These are phyloP conservation scores for Emydoidea blandingii DNA, from an alignment of 2,797 vertebrate genomes.

Conservation along the genomic window DNA sequence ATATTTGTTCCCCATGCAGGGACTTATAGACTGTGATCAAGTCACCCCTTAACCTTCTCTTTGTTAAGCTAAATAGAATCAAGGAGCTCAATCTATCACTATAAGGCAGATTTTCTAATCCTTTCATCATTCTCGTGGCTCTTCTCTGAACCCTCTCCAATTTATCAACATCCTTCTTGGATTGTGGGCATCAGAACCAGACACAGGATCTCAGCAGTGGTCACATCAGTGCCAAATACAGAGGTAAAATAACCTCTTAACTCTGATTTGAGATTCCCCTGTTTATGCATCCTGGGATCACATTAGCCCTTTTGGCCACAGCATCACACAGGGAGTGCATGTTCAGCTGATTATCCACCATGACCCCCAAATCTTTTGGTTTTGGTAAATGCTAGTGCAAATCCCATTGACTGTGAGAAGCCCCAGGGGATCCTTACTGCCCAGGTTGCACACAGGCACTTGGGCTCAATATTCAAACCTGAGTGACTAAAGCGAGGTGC, in stretches of 20 bases:
- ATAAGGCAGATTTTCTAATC: not conserved
- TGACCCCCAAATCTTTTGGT: not conserved
- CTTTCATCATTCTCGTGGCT: not conserved
- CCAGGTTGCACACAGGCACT: not conserved
- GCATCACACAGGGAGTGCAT: not conserved
- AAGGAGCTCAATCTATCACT: too few species aligned
- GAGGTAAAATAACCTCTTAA: not conserved
- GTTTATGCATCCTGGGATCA: not conserved
- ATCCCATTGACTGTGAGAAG: not conserved
- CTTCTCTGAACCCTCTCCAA: not conserved
- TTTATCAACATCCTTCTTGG: not conserved
- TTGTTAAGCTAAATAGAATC: not conserved
- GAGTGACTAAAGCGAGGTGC: not conserved
- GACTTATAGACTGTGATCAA: not conserved
- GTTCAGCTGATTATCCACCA: not conserved
- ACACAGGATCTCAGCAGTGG: not conserved
- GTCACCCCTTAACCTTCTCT: not conserved
- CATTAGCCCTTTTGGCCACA: not conserved
- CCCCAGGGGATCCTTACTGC: not conserved
- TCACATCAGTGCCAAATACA: not conserved
- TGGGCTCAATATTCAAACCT: not conserved
- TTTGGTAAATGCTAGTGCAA: not conserved
- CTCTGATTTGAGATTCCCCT: not conserved
- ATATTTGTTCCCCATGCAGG: not conserved
- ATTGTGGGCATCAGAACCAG: not conserved